Evolutionary conservation across 2,797 vertebrate species (phyloP), one percentile per base, ranked within the genome.

Genomic region (Cyclopterus lumpus): DNA sequence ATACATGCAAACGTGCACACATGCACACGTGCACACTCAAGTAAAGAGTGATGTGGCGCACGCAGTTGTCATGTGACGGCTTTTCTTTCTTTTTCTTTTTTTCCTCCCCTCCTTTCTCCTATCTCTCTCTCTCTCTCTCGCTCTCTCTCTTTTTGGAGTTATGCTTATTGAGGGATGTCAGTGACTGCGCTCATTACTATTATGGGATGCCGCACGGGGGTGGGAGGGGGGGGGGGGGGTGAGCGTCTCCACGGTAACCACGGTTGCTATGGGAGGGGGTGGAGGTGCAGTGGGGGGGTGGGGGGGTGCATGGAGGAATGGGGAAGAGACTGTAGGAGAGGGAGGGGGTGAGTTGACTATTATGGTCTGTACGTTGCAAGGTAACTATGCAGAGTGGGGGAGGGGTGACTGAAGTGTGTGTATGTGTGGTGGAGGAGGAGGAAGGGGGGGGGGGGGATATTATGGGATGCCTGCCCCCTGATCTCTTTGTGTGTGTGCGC

Each of bases 331-430:
- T 91, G 90, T 85, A 81, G 84, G 80, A 80, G 84, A 85, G 92
- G 84, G 87, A 74, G 87, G 89, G 85, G 90, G 89, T 83, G 91
- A 86, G 90, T 86, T 91, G 93, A 93, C 83, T 95, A 95, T 96
- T 95, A 96, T 96, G 96, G 96, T 96, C 96, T 96, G 96, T 95
- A 95, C 94, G 95, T 96, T 95, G 95, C 96, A 95, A 96, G 96
- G 96, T 96, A 97, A 95, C 95, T 95, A 95, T 94, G 95, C 94
- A 94, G 94, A 93, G 94, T 94, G 94, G 94, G 94, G 94, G 93
- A 93, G 93, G 95, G 93, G 93, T 92, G 87, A 92, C 77, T 84
- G 83, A 85, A 89, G 89, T 88, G 93, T 90, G 91, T 75, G 84
- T 84, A 58, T 74, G 71, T 80, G 68, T 73, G 74, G 22, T n/a